Evolutionary conservation across 2,797 vertebrate species (phyloP).

Genomic region (Peromyscus melanophrys): DNA sequence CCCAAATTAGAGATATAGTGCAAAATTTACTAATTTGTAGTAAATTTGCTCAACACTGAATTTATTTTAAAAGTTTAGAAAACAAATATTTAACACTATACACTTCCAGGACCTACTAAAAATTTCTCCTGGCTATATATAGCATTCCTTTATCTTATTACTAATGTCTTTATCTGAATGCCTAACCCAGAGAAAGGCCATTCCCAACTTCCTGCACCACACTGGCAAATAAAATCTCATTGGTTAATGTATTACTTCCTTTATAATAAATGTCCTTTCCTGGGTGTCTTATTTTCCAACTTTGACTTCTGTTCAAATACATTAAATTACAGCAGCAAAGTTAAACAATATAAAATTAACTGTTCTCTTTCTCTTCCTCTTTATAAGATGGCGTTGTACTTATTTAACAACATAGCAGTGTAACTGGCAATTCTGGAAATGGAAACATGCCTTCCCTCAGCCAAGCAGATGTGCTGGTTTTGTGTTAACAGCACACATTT

Average conservation of each 20-base stretch:
- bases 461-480: slow-evolving; percentile 10
- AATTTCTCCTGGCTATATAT: background rate
- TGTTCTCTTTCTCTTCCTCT: background rate
- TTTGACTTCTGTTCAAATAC: slow-evolving; percentile 40
- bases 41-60: slow-evolving; percentile 64
- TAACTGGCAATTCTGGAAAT: slow-evolving; percentile 17
- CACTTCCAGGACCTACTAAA: background rate
- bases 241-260: background rate
- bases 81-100: slow-evolving; percentile 69
- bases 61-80: slow-evolving; percentile 72
- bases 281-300: background rate
- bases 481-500: slow-evolving; percentile 34
- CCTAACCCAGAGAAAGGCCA: slow-evolving; percentile 24
- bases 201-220: background rate
- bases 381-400: background rate
- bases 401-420: slow-evolving; percentile 25
- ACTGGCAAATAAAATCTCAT: slow-evolving; percentile 34
- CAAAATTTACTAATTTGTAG: slow-evolving; percentile 72
- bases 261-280: slow-evolving; percentile 7
- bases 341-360: slow-evolving; percentile 35
- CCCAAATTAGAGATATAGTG: slow-evolving; percentile 65
- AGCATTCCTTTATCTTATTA: background rate
- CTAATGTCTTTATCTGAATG: slow-evolving; percentile 32
- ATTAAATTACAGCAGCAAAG: background rate
- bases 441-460: slow-evolving; percentile 26